Evolutionary conservation across 2,888 invertebrate species (phyloP).

Genomic region (Electrophaes corylata): DNA sequence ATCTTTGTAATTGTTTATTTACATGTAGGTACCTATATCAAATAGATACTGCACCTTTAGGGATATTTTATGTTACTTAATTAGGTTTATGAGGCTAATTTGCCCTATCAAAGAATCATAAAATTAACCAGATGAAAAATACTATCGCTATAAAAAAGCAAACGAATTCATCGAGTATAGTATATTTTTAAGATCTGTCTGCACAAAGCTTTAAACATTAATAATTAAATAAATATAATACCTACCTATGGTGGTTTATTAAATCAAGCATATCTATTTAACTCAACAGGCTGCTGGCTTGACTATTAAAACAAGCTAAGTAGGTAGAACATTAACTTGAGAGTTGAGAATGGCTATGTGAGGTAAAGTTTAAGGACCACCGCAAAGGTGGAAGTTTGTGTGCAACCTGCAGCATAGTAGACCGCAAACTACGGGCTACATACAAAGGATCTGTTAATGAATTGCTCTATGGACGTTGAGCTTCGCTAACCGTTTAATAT

Average conservation of each 20-base stretch:
- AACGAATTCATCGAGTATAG: neutral
- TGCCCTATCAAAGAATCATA: neutral
- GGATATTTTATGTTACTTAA: neutral
- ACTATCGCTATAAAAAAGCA: neutral
- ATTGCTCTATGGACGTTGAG: slow-evolving; percentile 48
- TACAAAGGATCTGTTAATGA: slow-evolving; percentile 55
- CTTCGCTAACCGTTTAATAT: slow-evolving; percentile 29
- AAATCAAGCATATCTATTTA: slow-evolving; percentile 40
- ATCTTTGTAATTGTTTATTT: too few relatives aligned
- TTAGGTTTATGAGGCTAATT: neutral
- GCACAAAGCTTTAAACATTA: neutral
- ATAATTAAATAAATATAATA: neutral
- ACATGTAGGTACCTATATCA: neutral
- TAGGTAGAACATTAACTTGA: slow-evolving; percentile 58
- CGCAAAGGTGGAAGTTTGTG: slow-evolving; percentile 63
- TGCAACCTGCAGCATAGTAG: slow-evolving; percentile 55
- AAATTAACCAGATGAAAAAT: neutral
- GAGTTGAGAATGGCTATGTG: slow-evolving; percentile 52
- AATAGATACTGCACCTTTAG: neutral
- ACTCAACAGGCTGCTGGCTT: slow-evolving; percentile 51
- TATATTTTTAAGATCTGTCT: neutral
- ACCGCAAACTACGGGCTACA: slow-evolving; percentile 54
- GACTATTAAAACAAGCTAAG: slow-evolving; percentile 54
- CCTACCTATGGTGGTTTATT: slow-evolving; percentile 16
- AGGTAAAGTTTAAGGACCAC: slow-evolving; percentile 63